Evolutionary conservation across 2,888 invertebrate genomes (phyloP).

Genomic region (Cataglyphis cursor): DNA sequence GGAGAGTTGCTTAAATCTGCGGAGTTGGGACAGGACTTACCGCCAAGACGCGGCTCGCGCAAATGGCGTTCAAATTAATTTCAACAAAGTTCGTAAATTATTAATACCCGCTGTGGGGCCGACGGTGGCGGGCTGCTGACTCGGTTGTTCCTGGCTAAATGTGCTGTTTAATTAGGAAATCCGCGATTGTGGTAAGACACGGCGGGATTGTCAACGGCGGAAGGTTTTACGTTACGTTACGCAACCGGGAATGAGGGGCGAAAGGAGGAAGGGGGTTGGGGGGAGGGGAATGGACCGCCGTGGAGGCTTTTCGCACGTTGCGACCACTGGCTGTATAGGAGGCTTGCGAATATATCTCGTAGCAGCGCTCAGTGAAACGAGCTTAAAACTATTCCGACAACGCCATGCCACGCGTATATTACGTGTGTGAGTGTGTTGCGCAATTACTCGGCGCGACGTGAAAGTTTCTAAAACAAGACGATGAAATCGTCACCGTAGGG

Average conservation of each 20-base stretch:
- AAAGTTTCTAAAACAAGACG: constrained; percentile 61
- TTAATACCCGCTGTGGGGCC: constrained; percentile 69
- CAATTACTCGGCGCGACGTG: constrained; percentile 47
- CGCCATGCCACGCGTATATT: constrained; percentile 1
- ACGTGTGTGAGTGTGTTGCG: not conserved
- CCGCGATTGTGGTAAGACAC: constrained; percentile 77
- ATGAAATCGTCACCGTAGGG: constrained; percentile 31
- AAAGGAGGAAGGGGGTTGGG: too few relatives aligned
- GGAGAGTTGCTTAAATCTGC: constrained; percentile 71
- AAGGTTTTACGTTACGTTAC: constrained; percentile 56
- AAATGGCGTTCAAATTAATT: constrained; percentile 81
- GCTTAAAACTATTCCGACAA: constrained; percentile 71
- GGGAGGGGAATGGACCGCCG: not conserved
- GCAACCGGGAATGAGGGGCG: not conserved
- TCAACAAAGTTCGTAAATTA: constrained; percentile 79
- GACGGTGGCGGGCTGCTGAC: constrained; percentile 75
- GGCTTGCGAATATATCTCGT: constrained; percentile 60
- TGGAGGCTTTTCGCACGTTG: constrained; percentile 53
- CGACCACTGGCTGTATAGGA: constrained; percentile 52
- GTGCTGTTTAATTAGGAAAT: constrained; percentile 81
- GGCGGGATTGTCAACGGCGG: constrained; percentile 64
- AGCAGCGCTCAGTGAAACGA: constrained; percentile 57
- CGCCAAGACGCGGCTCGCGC: constrained; percentile 75
- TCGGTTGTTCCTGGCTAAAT: constrained; percentile 76
- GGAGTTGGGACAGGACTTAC: constrained; percentile 68